A percentile compares a stretch with the other conserved stretches of the same genome.
phyloP scores from a whole-genome alignment of 2,888 invertebrate species.

The Crematogaster levior region DNA sequence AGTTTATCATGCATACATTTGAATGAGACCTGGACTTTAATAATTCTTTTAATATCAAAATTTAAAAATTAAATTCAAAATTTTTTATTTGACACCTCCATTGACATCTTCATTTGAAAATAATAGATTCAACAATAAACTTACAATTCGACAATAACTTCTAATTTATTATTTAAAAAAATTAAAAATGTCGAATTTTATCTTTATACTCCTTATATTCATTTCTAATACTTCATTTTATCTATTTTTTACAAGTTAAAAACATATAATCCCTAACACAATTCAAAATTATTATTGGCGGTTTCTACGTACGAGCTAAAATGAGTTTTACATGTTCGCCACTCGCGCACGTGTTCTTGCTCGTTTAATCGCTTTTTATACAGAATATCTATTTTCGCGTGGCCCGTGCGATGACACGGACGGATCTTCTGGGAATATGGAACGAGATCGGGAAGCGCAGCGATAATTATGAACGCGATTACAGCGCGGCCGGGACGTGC shows the following conservation, averaged over 20 bases:
- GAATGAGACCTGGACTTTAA: no score
- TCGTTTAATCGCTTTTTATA: conserved; percentile 49
- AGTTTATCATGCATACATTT: no score
- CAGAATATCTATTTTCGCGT: conserved; percentile 31
- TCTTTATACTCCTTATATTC: neutral
- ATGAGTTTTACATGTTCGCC: neutral
- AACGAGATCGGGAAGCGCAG: conserved; percentile 41
- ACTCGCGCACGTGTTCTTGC: conserved; percentile 5
- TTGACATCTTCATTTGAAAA: neutral
- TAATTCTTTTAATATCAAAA: neutral
- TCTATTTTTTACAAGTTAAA: conserved; percentile 4
- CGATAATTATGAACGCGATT: conserved; percentile 47
- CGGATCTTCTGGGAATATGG: conserved; percentile 40
- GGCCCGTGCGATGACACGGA: conserved; percentile 18
- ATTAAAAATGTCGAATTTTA: neutral
- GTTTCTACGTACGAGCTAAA: neutral
- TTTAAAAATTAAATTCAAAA: no score
- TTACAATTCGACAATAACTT: neutral
- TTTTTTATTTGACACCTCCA: no score
- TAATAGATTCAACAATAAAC: neutral
- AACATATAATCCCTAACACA: neutral
- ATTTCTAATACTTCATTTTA: neutral
- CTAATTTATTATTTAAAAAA: conserved; percentile 3
- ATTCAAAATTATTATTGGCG: neutral
- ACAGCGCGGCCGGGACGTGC: conserved; percentile 30